These are phyloP conservation scores for Xenopus tropicalis DNA, from an alignment of 2,113 vertebrate species.

Conservation along the genomic window UCB_Xtro_10.0 CM004444.2:127754501-127755000, in stretches of 20 bases:
- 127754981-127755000: slow-evolving; percentile 94
- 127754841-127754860: slow-evolving; percentile 98
- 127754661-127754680: too few relatives aligned
- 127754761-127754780: slow-evolving; percentile 38
- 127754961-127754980: slow-evolving; percentile 86
- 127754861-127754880: slow-evolving; percentile 97
- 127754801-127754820: slow-evolving; percentile 83
- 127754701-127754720: too few relatives aligned
- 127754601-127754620: too few relatives aligned
- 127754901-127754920: slow-evolving; percentile 99
- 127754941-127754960: slow-evolving; percentile 82
- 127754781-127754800: slow-evolving; percentile 77
- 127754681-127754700: too few relatives aligned
- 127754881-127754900: slow-evolving; percentile 98
- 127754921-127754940: slow-evolving; percentile 97
- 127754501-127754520: too few relatives aligned
- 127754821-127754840: slow-evolving; percentile 93
- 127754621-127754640: too few relatives aligned
- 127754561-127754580: too few relatives aligned
- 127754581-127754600: too few relatives aligned
- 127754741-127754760: slow-evolving; percentile 49
- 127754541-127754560: too few relatives aligned
- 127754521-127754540: too few relatives aligned
- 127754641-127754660: too few relatives aligned
- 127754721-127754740: background rate